Percentiles rank a stretch among this genome's conserved stretches.
Conservation (phyloP, 2,113 vertebrate species). For the Syngnathus typhle region DNA sequence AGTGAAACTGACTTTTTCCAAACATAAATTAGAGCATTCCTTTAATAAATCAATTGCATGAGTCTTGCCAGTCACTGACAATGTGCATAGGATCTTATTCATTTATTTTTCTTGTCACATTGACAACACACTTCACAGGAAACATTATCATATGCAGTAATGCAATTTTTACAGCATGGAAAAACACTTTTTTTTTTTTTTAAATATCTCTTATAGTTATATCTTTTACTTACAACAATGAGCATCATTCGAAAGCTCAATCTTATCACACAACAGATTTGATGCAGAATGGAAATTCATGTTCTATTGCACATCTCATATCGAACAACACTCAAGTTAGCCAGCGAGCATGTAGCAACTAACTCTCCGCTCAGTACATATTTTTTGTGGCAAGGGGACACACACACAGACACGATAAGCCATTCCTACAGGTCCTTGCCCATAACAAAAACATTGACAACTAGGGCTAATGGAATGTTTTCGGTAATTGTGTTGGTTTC, state of each 20-base stretch:
- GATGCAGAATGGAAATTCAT: neutral
- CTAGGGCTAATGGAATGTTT: slow-evolving; percentile 22
- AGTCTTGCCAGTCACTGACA: neutral
- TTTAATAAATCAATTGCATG: neutral
- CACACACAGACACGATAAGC: slow-evolving; percentile 15
- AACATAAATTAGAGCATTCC: no score
- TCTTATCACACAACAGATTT: slow-evolving; percentile 5
- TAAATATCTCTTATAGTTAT: slow-evolving; percentile 52
- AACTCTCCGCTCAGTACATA: slow-evolving; percentile 18
- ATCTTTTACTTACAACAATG: slow-evolving; percentile 19
- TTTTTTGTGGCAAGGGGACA: neutral
- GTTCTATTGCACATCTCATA: slow-evolving; percentile 9
- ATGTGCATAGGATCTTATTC: neutral
- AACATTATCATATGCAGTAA: slow-evolving; percentile 21
- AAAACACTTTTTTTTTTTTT: slow-evolving; percentile 31
- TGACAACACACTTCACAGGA: slow-evolving; percentile 47
- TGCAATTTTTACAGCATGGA: slow-evolving; percentile 46
- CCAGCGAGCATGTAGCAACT: neutral
- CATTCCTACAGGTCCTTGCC: neutral
- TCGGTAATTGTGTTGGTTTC: neutral
- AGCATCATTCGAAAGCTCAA: slow-evolving; percentile 11
- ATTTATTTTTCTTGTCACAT: slow-evolving; percentile 25
- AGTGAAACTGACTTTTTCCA: no score
- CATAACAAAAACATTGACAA: neutral
- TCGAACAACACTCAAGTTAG: slow-evolving; percentile 19